Evolutionary conservation across 2,797 vertebrate genomes (phyloP).

Genomic region (Lates japonicus): DNA sequence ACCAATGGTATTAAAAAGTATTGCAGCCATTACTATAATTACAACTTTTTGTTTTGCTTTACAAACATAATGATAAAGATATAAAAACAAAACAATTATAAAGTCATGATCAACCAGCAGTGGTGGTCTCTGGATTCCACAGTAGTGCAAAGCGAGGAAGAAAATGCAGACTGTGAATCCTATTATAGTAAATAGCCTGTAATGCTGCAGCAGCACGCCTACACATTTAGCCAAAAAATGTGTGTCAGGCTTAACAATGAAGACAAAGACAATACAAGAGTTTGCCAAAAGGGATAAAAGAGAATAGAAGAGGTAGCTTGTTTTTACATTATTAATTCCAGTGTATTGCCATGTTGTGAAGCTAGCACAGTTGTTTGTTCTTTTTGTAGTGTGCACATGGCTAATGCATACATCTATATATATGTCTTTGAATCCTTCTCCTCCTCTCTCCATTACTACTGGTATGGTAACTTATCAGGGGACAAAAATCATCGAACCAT

Average conservation of each 20-base stretch:
- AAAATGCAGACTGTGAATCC: too few species aligned
- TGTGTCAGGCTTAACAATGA: too few species aligned
- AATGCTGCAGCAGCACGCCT: background rate
- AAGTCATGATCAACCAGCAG: background rate
- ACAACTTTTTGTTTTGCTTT: background rate
- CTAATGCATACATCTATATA: background rate
- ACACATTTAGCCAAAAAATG: too few species aligned
- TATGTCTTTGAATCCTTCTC: too few species aligned
- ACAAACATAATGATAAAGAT: background rate
- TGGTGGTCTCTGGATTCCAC: background rate
- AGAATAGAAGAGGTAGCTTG: background rate
- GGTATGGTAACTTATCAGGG: too few species aligned
- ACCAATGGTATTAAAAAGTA: background rate
- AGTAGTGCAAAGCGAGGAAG: too few species aligned
- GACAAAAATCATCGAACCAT: too few species aligned
- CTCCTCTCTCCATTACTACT: too few species aligned
- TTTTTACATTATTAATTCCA: background rate
- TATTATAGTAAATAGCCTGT: background rate
- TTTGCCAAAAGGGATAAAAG: background rate
- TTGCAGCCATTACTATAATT: background rate
- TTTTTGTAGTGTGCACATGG: background rate
- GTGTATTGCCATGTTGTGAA: background rate
- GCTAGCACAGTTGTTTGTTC: background rate
- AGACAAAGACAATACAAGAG: too few species aligned
- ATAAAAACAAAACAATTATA: background rate